Conservation (phyloP, 2,888 invertebrate species). For the Melipona bicolor region DNA sequence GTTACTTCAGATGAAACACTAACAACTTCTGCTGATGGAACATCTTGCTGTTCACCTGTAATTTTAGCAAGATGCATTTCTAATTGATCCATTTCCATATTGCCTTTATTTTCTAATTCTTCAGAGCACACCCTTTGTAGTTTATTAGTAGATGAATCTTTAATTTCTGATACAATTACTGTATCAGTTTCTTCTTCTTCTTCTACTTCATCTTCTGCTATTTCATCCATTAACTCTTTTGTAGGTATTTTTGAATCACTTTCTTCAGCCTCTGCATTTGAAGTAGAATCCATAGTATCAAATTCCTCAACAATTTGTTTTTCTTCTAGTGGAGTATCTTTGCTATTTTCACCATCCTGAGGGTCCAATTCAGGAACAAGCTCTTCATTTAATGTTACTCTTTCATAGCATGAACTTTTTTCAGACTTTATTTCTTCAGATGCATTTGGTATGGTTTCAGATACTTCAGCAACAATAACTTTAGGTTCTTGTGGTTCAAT, state of each 20-base stretch:
- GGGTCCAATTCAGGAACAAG: slow-evolving; percentile 48
- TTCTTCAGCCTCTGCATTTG: slow-evolving; percentile 83
- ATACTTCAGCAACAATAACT: slow-evolving; percentile 63
- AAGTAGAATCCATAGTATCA: slow-evolving; percentile 50
- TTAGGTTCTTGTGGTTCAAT: slow-evolving; percentile 76
- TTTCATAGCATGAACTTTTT: slow-evolving; percentile 49
- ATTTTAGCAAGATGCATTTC: slow-evolving; percentile 77
- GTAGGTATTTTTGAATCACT: slow-evolving; percentile 80
- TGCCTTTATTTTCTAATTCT: slow-evolving; percentile 62
- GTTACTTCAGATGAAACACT: slow-evolving; percentile 74
- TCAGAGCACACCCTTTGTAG: slow-evolving; percentile 49
- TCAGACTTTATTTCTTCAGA: slow-evolving; percentile 55
- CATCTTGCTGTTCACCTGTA: slow-evolving; percentile 75
- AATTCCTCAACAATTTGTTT: slow-evolving; percentile 55
- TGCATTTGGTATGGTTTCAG: slow-evolving; percentile 49
- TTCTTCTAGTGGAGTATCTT: slow-evolving; percentile 43
- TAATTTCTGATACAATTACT: slow-evolving; percentile 38
- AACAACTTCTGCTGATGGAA: slow-evolving; percentile 67
- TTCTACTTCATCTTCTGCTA: slow-evolving; percentile 70
- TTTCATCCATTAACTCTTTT: slow-evolving; percentile 50
- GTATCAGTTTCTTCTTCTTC: slow-evolving; percentile 69
- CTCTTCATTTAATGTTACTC: slow-evolving; percentile 46
- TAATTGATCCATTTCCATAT: slow-evolving; percentile 70
- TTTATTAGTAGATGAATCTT: slow-evolving; percentile 45
- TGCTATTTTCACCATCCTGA: slow-evolving; percentile 46